Percentiles rank a stretch among this genome's conserved stretches.
Evolutionary conservation across 2,113 vertebrate species (phyloP).

Genomic region (Tupaia chinensis): DNA sequence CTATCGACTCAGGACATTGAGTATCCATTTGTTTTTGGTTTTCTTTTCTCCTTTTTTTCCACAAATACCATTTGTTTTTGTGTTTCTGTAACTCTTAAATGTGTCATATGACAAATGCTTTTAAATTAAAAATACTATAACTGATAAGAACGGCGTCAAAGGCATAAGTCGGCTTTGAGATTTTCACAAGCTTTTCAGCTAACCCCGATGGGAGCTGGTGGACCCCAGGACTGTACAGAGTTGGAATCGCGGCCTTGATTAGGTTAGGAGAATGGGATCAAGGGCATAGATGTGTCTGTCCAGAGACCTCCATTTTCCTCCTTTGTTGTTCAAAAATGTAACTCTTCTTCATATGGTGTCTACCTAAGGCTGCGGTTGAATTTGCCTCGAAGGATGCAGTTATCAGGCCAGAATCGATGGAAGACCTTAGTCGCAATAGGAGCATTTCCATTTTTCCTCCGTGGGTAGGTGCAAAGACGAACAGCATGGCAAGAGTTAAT

Average conservation of each 20-base stretch:
- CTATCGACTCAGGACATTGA: not conserved
- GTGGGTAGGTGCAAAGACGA: slow-evolving; percentile 67
- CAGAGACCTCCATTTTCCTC: slow-evolving; percentile 13
- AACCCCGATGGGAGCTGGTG: not conserved
- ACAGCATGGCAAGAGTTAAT: slow-evolving; percentile 83
- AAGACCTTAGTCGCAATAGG: not conserved
- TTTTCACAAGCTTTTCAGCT: slow-evolving; percentile 37
- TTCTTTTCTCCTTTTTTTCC: no score
- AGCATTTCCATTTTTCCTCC: slow-evolving; percentile 15
- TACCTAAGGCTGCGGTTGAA: not conserved
- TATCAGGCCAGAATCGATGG: not conserved
- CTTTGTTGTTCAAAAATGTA: slow-evolving; percentile 60
- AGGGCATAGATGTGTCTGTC: slow-evolving; percentile 9
- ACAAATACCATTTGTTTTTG: slow-evolving; percentile 48
- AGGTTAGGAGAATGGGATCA: slow-evolving; percentile 49
- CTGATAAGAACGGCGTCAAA: slow-evolving; percentile 18
- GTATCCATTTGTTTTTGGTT: not conserved
- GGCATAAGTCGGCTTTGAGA: slow-evolving; percentile 21
- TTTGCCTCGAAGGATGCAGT: not conserved
- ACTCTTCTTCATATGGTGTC: slow-evolving; percentile 20
- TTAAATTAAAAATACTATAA: slow-evolving; percentile 54
- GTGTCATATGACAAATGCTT: slow-evolving; percentile 29
- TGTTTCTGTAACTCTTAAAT: slow-evolving; percentile 49
- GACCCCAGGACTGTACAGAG: not conserved
- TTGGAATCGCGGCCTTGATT: not conserved